Percentiles rank a stretch among this genome's conserved stretches.
Evolutionary conservation across 2,888 invertebrate genomes (phyloP).

Genomic region (Nymphalis urticae): DNA sequence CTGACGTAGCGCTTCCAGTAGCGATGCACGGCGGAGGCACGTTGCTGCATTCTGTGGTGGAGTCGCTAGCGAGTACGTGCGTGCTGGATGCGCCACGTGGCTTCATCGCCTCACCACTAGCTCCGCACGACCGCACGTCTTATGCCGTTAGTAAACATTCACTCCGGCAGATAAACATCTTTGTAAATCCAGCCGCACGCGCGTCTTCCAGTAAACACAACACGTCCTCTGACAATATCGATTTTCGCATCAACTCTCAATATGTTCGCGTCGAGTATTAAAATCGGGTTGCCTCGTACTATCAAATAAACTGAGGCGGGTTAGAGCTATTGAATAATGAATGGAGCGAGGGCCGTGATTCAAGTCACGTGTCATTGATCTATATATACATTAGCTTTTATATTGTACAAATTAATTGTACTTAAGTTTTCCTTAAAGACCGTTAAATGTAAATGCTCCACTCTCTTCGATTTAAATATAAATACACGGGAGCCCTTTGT

Average conservation of each 20-base stretch:
- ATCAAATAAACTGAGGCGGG: constrained; percentile 45
- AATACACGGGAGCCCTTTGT: neutral
- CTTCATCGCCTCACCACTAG: constrained; percentile 24
- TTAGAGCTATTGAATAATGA: constrained; percentile 70
- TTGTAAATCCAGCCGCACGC: constrained; percentile 46
- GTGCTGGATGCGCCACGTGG: constrained; percentile 41
- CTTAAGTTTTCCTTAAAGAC: constrained; percentile 7
- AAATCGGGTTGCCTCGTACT: constrained; percentile 42
- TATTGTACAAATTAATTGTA: constrained; percentile 14
- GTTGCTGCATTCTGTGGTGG: constrained; percentile 37
- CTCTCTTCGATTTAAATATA: neutral
- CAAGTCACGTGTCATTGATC: constrained; percentile 48
- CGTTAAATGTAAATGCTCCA: neutral
- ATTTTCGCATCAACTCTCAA: constrained; percentile 31
- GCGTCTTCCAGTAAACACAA: constrained; percentile 49
- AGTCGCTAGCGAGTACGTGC: constrained; percentile 34
- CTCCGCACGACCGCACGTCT: constrained; percentile 42
- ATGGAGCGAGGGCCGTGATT: constrained; percentile 59
- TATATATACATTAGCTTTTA: constrained; percentile 28
- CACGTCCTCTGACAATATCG: constrained; percentile 45
- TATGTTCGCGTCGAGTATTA: constrained; percentile 32
- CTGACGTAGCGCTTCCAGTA: constrained; percentile 41
- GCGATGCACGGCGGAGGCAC: constrained; percentile 29
- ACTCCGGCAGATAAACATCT: constrained; percentile 57
- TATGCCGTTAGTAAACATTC: constrained; percentile 59